Evolutionary conservation across 2,888 invertebrate genomes (phyloP), one percentile per base, ranked within the genome.

Genomic region (Kuschelorhynchus macadamiae): DNA sequence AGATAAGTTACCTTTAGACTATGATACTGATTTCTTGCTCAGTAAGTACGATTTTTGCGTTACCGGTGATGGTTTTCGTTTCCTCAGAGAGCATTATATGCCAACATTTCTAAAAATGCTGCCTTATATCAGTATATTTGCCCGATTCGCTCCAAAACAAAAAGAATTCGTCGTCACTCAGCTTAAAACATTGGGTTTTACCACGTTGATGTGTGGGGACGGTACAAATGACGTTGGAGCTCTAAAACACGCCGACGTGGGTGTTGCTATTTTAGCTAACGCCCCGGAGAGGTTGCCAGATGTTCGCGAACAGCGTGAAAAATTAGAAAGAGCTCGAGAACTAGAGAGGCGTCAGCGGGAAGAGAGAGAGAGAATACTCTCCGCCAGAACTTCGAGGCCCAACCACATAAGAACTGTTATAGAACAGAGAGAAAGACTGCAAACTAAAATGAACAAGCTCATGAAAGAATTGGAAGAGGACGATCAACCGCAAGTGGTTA

Each of bases 171-270:
- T 98, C 1, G 92, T 99, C 42, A 93, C 95, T 7, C 91, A 93
- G 2, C 84, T 99, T 56, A 98, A 96, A 81, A 88, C 90, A 25
- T 85, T 94, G 9, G 99, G 99, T 2, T 95, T 90, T 79, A 89
- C 90, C 2, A 97, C 98, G 0, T 86, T 99, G 1, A 99, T 99
- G 99, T 99, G 99, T 81, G 99, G 99, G 1, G 99, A 99, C 85
- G 99, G 99, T 59, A 99, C 99, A 0, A 99, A 99, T 82, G 99
- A 99, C 85, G 99, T 99, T 9, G 99, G 99, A 14, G 97, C 97
- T 2, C 85, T 99, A 52, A 99, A 99, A 85, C 99, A 99, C 85
- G 97, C 99, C 30, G 93, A 99, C 85, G 97, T 90, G n/a, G 96
- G 96, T 47, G 96, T 97, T 14, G 96, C 97, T 0, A 91, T 97